These are phyloP conservation scores for Anthopleura sola DNA, from an alignment of 64 coral and sea anemone genomes.

Conservation along the genomic window DNA sequence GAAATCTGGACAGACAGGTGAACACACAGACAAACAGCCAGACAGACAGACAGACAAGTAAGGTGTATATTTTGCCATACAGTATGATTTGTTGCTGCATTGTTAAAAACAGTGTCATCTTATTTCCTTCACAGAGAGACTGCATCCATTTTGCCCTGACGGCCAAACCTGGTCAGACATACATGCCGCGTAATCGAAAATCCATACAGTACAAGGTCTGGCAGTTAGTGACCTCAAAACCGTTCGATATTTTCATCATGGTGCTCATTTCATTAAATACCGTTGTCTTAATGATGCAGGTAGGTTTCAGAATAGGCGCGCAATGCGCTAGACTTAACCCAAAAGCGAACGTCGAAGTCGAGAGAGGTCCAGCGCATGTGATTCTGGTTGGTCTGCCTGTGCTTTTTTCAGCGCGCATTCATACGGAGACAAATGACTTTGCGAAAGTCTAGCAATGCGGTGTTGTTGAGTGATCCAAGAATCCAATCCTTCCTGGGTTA, in stretches of 20 bases:
- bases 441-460: too few species aligned
- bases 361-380: too few species aligned
- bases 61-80: background rate
- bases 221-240: conserved; percentile 71
- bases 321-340: too few species aligned
- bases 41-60: background rate
- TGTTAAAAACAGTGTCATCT: background rate
- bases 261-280: conserved; percentile 88
- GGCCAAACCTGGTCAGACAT: conserved; percentile 77
- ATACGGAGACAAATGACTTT: too few species aligned
- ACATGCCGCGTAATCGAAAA: conserved; percentile 79
- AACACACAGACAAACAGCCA: background rate
- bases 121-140: conserved; percentile 59
- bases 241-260: conserved; percentile 91
- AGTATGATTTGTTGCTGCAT: too few species aligned
- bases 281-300: conserved; percentile 86
- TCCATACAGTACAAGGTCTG: conserved; percentile 81
- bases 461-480: too few species aligned
- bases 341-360: too few species aligned
- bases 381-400: too few species aligned
- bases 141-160: conserved; percentile 90
- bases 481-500: too few species aligned
- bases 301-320: background rate
- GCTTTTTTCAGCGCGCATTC: too few species aligned
- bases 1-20: background rate